These are phyloP conservation scores for Torymus aiolomorphi DNA, from an alignment of 2,888 invertebrate species.

Conservation along the genomic window DNA sequence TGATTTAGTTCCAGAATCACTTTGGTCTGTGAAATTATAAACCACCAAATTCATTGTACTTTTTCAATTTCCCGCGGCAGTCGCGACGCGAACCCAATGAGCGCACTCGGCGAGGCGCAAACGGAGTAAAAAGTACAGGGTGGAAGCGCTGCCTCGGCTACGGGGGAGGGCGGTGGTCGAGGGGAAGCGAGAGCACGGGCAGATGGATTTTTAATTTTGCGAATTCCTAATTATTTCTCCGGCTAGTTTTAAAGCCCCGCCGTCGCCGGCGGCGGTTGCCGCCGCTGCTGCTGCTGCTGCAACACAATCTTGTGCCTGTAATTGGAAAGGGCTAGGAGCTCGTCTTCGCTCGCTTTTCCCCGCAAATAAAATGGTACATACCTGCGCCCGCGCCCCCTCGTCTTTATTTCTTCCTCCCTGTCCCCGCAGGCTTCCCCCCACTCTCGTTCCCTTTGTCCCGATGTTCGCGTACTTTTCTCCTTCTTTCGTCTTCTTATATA, in stretches of 20 bases:
- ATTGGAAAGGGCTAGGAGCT: slow-evolving; percentile 64
- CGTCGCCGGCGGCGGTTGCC: slow-evolving; percentile 37
- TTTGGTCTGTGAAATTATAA: too few relatives aligned
- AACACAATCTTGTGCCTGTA: slow-evolving; percentile 65
- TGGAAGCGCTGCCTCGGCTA: too few relatives aligned
- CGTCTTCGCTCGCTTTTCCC: slow-evolving; percentile 37
- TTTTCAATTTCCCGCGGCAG: too few relatives aligned
- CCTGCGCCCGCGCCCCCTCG: slow-evolving; percentile 21
- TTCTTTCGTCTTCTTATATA: slow-evolving; percentile 13
- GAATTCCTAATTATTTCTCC: slow-evolving; percentile 67
- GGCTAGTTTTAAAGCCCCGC: slow-evolving; percentile 64
- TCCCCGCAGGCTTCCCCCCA: slow-evolving; percentile 1
- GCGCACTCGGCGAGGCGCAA: too few relatives aligned
- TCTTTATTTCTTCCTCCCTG: slow-evolving; percentile 42
- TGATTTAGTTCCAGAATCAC: too few relatives aligned
- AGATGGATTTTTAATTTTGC: slow-evolving; percentile 68
- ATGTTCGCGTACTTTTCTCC: background rate
- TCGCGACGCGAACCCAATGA: too few relatives aligned
- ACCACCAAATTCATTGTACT: too few relatives aligned
- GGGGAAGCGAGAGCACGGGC: slow-evolving; percentile 33
- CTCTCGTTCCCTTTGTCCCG: background rate
- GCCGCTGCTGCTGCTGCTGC: slow-evolving; percentile 56
- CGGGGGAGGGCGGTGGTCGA: background rate
- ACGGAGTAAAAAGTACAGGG: too few relatives aligned
- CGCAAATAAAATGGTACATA: slow-evolving; percentile 57